Evolutionary conservation across 2,113 vertebrate genomes (phyloP).

Genomic region (Cavia aperea): DNA sequence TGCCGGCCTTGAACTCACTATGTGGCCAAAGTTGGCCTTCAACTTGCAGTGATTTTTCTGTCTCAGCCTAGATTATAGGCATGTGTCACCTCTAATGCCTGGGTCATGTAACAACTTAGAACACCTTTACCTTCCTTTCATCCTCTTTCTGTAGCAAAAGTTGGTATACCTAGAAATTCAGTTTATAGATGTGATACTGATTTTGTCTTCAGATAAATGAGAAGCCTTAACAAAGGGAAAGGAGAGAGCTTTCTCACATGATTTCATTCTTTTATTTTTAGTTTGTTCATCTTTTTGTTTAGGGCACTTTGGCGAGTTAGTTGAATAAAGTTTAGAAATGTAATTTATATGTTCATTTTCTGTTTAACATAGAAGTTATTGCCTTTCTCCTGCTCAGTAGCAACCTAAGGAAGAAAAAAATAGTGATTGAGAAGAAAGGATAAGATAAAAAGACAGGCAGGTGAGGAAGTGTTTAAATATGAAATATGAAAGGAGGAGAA

Average conservation of each 20-base stretch:
- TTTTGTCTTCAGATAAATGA: slow-evolving; percentile 2
- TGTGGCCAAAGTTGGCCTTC: not conserved
- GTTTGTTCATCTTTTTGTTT: slow-evolving; percentile 25
- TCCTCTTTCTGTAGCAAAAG: not conserved
- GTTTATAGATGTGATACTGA: not conserved
- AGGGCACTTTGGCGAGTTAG: not conserved
- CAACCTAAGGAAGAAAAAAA: not conserved
- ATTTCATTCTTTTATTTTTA: slow-evolving; percentile 22
- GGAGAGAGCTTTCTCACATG: not conserved
- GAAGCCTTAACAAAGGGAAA: not conserved
- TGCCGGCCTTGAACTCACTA: not conserved
- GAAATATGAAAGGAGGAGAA: not conserved
- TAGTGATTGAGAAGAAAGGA: not conserved
- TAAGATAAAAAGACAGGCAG: not conserved
- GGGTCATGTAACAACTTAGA: not conserved
- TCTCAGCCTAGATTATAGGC: not conserved
- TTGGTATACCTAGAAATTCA: not conserved
- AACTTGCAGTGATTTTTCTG: not conserved
- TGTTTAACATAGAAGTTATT: not conserved
- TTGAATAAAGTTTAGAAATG: not conserved
- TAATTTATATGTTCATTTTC: not conserved
- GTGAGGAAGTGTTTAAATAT: not conserved
- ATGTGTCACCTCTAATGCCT: not conserved
- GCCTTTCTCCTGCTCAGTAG: not conserved
- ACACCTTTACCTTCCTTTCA: not conserved